Evolutionary conservation across 2,888 invertebrate genomes (phyloP), one percentile per base, ranked within the genome.

Genomic region (Watsonalla binaria): DNA sequence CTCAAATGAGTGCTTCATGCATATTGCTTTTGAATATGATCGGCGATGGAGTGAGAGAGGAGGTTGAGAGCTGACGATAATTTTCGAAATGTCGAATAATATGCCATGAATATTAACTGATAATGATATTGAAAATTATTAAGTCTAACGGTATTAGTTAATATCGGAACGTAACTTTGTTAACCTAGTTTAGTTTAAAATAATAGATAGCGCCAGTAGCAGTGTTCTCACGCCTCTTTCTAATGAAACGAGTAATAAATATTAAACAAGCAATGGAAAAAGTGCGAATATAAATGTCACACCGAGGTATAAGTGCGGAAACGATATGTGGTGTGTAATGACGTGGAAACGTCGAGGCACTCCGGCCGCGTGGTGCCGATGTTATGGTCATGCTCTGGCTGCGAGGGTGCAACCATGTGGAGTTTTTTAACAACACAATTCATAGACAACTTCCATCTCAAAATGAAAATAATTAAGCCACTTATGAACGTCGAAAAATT

Each of bases 291-390:
- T 77, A 75, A 82, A 82, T 81, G 78, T 82, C 77, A 78, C 68
- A 74, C 70, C 68, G 62, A 64, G 68, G 70, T 66, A 71, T 58
- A 58, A 74, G 69, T 72, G 63, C 80, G 85, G 84, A 87, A 84
- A 83, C 77, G 62, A 67, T 74, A 66, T 66, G 67, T 69, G 66
- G 65, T 68, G 80, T 66, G 78, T 75, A 88, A 88, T 88, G 89
- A 78, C 58, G 74, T 76, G 78, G 84, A 87, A 87, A 84, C 72
- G 54, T 35, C 14, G 33, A 37, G 13, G 53, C 52, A 61, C 64
- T 71, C 70, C 63, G 71, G 69, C 56, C 55, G 66, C 70, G 76
- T 75, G 71, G 74, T 66, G 69, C 56, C 58, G 61, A 66, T 72
- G 74, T 73, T 70, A 70, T 61, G 66, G 59, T 60, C 59, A 64